These are phyloP conservation scores for Meloe dianella DNA, from an alignment of 2,888 invertebrate species.

Conservation along the genomic window DNA sequence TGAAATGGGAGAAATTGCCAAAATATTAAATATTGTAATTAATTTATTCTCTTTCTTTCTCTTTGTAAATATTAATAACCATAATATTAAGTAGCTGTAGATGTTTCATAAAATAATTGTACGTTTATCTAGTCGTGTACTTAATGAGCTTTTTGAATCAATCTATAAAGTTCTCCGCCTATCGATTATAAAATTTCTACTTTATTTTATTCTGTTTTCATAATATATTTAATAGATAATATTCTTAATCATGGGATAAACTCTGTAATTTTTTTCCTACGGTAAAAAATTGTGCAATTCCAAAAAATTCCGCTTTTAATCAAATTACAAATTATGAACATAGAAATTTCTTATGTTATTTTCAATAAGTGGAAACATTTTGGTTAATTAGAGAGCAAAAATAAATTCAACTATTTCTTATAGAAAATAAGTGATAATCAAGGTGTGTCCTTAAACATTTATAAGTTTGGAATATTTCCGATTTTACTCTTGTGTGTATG, in stretches of 20 bases:
- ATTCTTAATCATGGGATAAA: too few species aligned
- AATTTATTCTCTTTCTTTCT: too few species aligned
- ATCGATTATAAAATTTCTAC: neutral
- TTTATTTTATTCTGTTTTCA: neutral
- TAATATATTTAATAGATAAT: neutral
- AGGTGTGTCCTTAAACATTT: neutral
- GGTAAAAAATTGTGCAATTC: neutral
- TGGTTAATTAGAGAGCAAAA: neutral
- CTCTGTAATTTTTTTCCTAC: too few species aligned
- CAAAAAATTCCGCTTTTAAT: neutral
- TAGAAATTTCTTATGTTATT: neutral
- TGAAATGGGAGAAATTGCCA: neutral
- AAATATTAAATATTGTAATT: neutral
- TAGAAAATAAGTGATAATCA: neutral
- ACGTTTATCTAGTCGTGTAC: neutral
- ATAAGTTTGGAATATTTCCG: neutral
- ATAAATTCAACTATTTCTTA: neutral
- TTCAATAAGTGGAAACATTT: constrained; percentile 4
- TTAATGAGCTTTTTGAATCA: constrained; percentile 1
- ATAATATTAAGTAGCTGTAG: neutral
- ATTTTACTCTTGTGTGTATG: neutral
- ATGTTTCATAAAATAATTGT: neutral
- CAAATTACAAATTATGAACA: neutral
- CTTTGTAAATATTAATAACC: neutral
- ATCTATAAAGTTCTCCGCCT: neutral